Percentiles rank a stretch among this genome's conserved stretches.
Evolutionary conservation across 2,797 vertebrate species (phyloP).

Genomic region (Danio tinwini): DNA sequence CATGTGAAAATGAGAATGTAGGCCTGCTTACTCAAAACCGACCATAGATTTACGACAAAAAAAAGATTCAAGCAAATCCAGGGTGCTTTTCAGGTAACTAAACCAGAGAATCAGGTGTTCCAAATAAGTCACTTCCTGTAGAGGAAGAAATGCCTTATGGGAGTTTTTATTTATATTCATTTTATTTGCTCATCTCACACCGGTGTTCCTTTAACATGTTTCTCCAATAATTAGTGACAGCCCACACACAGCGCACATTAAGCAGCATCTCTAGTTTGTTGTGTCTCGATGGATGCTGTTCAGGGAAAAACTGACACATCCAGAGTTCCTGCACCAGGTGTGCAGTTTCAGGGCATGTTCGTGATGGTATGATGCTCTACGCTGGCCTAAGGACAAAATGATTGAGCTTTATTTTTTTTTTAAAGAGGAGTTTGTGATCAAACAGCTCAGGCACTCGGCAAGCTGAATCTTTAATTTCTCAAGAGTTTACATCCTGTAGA

Average conservation of each 20-base stretch:
- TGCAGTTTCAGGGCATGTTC: conserved; percentile 3
- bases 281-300: neutral
- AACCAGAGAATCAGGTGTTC: conserved; percentile 1
- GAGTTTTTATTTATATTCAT: neutral
- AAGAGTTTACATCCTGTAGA: neutral
- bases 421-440: conserved; percentile 5
- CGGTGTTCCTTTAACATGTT: conserved; percentile 2
- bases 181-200: neutral
- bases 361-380: neutral
- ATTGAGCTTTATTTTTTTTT: conserved; percentile 7
- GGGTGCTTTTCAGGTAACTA: neutral
- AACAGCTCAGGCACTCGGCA: neutral
- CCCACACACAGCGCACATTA: neutral
- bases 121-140: conserved; percentile 6
- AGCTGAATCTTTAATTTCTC: neutral
- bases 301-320: neutral
- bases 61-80: neutral
- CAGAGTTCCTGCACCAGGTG: neutral
- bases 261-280: neutral
- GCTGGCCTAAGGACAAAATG: neutral
- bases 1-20: too few species aligned
- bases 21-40: neutral
- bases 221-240: conserved; percentile 12
- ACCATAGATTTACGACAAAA: neutral
- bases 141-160: conserved; percentile 7